A percentile compares a stretch with the other conserved stretches of the same genome.
Conservation (phyloP, 1,140 invertebrate genomes). For the Solenopsis invicta region DNA sequence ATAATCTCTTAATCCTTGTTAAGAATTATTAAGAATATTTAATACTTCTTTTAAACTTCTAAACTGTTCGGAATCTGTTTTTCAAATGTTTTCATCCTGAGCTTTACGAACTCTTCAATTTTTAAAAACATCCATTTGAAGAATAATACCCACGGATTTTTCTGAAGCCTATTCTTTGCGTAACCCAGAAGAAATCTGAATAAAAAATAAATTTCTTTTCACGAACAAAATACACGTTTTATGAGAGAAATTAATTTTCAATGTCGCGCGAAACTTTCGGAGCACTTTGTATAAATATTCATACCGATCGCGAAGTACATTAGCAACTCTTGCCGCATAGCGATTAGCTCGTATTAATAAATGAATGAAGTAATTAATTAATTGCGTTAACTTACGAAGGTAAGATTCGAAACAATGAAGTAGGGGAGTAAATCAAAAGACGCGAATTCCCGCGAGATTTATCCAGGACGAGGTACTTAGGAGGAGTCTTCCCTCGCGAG, state of each 20-base stretch:
- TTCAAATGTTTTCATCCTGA: not conserved
- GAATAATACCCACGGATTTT: not conserved
- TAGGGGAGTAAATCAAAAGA: slow-evolving; percentile 44
- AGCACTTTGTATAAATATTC: slow-evolving; percentile 52
- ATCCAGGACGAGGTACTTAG: slow-evolving; percentile 54
- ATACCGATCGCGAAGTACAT: slow-evolving; percentile 49
- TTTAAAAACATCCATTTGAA: not conserved
- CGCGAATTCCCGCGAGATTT: slow-evolving; percentile 50
- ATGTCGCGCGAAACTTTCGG: slow-evolving; percentile 45
- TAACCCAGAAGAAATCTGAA: not conserved
- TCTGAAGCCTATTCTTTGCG: not conserved
- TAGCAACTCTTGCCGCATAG: slow-evolving; percentile 60
- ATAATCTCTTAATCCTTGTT: slow-evolving; percentile 23
- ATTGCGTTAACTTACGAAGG: slow-evolving; percentile 50
- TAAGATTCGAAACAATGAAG: slow-evolving; percentile 57
- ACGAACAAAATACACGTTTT: not conserved
- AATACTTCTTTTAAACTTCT: not conserved
- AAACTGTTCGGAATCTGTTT: not conserved
- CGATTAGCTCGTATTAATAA: slow-evolving; percentile 55
- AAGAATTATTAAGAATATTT: slow-evolving; percentile 8
- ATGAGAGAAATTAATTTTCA: slow-evolving; percentile 34
- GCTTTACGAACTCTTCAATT: not conserved
- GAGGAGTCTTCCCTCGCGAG: slow-evolving; percentile 71
- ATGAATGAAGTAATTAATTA: slow-evolving; percentile 51
- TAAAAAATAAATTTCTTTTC: slow-evolving; percentile 7